Evolutionary conservation across 2,888 invertebrate genomes (phyloP).

Genomic region (Pandemis corylana): DNA sequence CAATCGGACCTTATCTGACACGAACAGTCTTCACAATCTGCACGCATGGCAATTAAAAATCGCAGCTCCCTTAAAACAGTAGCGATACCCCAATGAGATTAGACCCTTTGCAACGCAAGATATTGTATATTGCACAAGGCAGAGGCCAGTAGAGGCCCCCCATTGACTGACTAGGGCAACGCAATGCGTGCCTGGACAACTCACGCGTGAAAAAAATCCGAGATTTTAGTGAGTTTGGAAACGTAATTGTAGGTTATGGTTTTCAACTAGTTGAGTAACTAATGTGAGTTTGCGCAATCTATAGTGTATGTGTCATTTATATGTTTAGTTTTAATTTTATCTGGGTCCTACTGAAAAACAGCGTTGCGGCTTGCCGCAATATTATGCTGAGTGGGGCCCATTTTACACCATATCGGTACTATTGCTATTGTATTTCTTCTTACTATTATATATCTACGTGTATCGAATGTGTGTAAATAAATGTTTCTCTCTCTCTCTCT

Average conservation of each 20-base stretch:
- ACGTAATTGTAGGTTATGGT: slow-evolving; percentile 18
- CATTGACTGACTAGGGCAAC: slow-evolving; percentile 29
- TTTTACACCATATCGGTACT: too few species aligned
- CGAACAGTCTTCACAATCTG: background rate
- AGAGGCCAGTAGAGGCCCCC: slow-evolving; percentile 19
- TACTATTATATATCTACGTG: too few species aligned
- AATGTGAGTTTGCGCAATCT: background rate
- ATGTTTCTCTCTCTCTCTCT: too few species aligned
- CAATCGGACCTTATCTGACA: background rate
- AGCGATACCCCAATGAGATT: slow-evolving; percentile 34
- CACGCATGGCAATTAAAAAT: slow-evolving; percentile 1
- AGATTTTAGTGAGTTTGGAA: slow-evolving; percentile 28
- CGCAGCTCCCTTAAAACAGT: slow-evolving; percentile 27
- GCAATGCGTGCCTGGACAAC: slow-evolving; percentile 20
- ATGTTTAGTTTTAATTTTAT: too few species aligned
- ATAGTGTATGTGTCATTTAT: too few species aligned
- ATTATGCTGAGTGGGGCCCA: too few species aligned
- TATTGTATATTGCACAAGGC: slow-evolving; percentile 39
- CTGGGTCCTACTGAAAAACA: too few species aligned
- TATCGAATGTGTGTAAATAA: too few species aligned
- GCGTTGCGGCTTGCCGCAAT: too few species aligned
- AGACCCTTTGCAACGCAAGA: slow-evolving; percentile 26
- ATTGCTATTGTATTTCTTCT: too few species aligned
- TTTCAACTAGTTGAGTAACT: background rate
- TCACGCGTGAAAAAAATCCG: slow-evolving; percentile 36